Conservation (phyloP, 2,888 invertebrate genomes). For the Phymatocera aterrima region DNA sequence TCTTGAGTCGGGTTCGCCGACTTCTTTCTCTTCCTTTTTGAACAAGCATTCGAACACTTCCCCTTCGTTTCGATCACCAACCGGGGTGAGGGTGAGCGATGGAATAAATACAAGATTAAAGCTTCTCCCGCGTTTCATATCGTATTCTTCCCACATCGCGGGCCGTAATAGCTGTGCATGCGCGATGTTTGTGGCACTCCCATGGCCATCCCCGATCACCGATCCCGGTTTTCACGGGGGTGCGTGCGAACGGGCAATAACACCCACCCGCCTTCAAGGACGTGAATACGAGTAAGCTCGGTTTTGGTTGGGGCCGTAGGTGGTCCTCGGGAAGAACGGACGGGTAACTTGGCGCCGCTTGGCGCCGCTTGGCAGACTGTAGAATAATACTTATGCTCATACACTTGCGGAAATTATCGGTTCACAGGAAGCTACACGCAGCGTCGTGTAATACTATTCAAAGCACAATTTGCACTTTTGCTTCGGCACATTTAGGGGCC, state of each 20-base stretch:
- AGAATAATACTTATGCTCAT: too few species aligned
- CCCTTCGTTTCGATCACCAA: too few species aligned
- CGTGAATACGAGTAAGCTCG: slow-evolving; percentile 25
- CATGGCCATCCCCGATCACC: not conserved
- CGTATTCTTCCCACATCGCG: too few species aligned
- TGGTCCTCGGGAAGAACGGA: not conserved
- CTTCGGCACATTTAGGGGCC: not conserved
- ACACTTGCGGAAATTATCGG: slow-evolving; percentile 10
- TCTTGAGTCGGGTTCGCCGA: too few species aligned
- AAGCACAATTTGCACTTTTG: too few species aligned
- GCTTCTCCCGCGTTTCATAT: too few species aligned
- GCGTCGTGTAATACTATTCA: too few species aligned
- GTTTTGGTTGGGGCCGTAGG: slow-evolving; percentile 13
- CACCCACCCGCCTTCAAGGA: slow-evolving; percentile 51
- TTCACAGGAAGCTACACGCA: slow-evolving; percentile 1
- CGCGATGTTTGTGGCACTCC: slow-evolving; percentile 30
- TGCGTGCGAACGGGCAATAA: slow-evolving; percentile 60
- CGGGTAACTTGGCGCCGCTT: slow-evolving; percentile 2
- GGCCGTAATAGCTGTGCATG: not conserved
- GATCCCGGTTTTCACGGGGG: slow-evolving; percentile 28
- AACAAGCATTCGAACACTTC: too few species aligned
- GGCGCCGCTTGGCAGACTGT: not conserved
- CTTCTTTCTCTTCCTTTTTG: too few species aligned
- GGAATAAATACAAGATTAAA: too few species aligned
- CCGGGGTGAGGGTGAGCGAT: too few species aligned